Conservation (phyloP, 2,888 invertebrate genomes). For the Diarsia dahlii region DNA sequence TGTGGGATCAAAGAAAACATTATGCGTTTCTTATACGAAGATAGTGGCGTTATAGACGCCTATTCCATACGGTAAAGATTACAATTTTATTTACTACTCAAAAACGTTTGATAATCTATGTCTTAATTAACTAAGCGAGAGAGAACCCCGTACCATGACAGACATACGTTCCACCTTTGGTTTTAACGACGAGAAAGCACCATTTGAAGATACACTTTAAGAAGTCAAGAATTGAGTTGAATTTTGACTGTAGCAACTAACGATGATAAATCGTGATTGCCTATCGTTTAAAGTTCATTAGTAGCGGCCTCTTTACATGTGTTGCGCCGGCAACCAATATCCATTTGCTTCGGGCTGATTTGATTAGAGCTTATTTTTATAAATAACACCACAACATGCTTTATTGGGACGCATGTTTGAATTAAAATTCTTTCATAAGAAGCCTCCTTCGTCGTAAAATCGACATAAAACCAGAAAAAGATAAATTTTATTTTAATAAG, state of each 20-base stretch:
- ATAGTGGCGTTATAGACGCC: slow-evolving; percentile 89
- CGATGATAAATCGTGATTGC: slow-evolving; percentile 58
- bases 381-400: slow-evolving; percentile 70
- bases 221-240: slow-evolving; percentile 23
- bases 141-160: slow-evolving; percentile 77
- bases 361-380: slow-evolving; percentile 82
- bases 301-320: slow-evolving; percentile 85
- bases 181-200: slow-evolving; percentile 39
- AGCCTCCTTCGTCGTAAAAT: slow-evolving; percentile 72
- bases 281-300: slow-evolving; percentile 74
- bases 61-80: slow-evolving; percentile 86
- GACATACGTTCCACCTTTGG: slow-evolving; percentile 66
- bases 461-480: slow-evolving; percentile 71
- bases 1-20: slow-evolving; percentile 87
- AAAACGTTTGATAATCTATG: slow-evolving; percentile 90
- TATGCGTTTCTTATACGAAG: slow-evolving; percentile 84
- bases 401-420: slow-evolving; percentile 63
- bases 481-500: slow-evolving; percentile 81
- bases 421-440: slow-evolving; percentile 62
- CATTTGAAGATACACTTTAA: slow-evolving; percentile 60
- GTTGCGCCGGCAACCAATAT: slow-evolving; percentile 86
- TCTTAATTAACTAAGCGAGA: slow-evolving; percentile 90
- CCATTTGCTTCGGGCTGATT: slow-evolving; percentile 85
- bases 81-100: slow-evolving; percentile 90
- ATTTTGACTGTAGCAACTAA: slow-evolving; percentile 43